Conservation (phyloP, 2,113 vertebrate genomes). For the Carollia perspicillata region DNA sequence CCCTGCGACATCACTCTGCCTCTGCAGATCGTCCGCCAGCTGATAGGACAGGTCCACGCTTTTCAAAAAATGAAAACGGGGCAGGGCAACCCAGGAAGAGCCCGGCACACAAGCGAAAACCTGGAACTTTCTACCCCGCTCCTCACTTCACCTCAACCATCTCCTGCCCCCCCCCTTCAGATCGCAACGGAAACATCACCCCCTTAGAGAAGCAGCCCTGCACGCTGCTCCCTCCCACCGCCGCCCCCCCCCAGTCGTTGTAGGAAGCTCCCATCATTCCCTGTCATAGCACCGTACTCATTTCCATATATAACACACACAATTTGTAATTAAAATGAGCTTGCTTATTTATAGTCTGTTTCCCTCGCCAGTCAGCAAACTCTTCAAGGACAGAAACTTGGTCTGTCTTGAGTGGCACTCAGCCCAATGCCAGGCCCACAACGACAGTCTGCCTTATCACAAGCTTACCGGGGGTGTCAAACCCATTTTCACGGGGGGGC, state of each 20-base stretch:
- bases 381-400: not conserved
- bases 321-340: not conserved
- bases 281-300: not conserved
- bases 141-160: not conserved
- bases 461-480: too few species aligned
- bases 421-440: not conserved
- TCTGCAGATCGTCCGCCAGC: accelerated
- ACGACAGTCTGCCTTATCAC: accelerated
- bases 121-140: not conserved
- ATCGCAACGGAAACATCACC: not conserved
- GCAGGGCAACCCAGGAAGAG: not conserved
- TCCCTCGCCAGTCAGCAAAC: not conserved
- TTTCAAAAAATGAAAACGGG: not conserved
- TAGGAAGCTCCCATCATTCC: not conserved
- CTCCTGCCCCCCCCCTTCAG: not conserved
- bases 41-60: not conserved
- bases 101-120: accelerated
- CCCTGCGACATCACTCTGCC: accelerated
- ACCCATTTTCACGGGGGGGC: too few species aligned
- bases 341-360: not conserved
- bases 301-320: not conserved
- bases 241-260: too few species aligned
- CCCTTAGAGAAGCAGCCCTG: not conserved
- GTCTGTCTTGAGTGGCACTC: not conserved
- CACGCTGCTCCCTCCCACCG: accelerated